Evolutionary conservation across 2,888 invertebrate genomes (phyloP).

Genomic region (Polyommatus icarus): DNA sequence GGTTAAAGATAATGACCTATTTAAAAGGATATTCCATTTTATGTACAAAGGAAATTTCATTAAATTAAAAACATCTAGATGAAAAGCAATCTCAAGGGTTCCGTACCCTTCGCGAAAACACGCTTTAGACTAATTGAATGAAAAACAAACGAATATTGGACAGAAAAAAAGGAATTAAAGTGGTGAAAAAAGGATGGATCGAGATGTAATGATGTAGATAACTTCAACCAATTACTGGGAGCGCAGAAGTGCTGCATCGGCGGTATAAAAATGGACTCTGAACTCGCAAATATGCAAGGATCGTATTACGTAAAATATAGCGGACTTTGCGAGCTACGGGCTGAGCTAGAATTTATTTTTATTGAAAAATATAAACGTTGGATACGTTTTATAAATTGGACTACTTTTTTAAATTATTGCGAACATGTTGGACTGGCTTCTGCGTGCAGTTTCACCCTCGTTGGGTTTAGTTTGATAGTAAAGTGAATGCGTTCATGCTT

Average conservation of each 20-base stretch:
- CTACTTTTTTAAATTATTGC: slow-evolving; percentile 28
- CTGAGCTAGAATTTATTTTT: slow-evolving; percentile 45
- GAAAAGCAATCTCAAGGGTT: slow-evolving; percentile 29
- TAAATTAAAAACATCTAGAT: slow-evolving; percentile 28
- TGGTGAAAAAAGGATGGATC: slow-evolving; percentile 66
- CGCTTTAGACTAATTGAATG: slow-evolving; percentile 74
- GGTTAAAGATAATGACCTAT: background rate
- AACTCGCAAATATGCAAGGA: slow-evolving; percentile 45
- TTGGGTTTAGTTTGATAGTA: background rate
- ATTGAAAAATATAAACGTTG: slow-evolving; percentile 40
- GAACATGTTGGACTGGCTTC: background rate
- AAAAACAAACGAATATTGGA: slow-evolving; percentile 73
- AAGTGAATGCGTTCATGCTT: background rate
- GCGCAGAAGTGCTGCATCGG: slow-evolving; percentile 72
- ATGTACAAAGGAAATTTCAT: slow-evolving; percentile 7
- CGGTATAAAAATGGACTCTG: slow-evolving; percentile 70
- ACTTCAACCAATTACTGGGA: slow-evolving; percentile 76
- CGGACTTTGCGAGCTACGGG: slow-evolving; percentile 46
- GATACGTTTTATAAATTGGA: slow-evolving; percentile 37
- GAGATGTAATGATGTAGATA: slow-evolving; percentile 79
- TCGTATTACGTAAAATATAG: slow-evolving; percentile 57
- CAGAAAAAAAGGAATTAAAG: slow-evolving; percentile 68
- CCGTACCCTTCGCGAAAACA: slow-evolving; percentile 35
- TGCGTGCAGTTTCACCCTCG: background rate
- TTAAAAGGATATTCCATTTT: slow-evolving; percentile 15